Percentiles rank a stretch among this genome's conserved stretches.
Conservation (phyloP, 2,113 vertebrate species). For the Charadrius vociferus region DNA sequence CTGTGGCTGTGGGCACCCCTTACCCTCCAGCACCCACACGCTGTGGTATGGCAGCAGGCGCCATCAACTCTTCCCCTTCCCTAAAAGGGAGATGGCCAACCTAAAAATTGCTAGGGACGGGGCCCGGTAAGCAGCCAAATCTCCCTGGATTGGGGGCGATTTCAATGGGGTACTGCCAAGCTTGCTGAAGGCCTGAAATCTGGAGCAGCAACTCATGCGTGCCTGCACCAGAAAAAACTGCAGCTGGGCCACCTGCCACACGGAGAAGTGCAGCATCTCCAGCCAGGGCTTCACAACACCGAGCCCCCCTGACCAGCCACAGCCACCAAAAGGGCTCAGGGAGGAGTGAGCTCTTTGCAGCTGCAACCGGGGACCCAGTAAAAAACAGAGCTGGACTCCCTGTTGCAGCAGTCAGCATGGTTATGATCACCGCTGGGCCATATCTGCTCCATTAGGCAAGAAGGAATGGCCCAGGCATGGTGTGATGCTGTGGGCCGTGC, state of each 20-base stretch:
- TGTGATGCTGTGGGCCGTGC: background rate
- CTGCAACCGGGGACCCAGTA: background rate
- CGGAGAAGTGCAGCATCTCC: background rate
- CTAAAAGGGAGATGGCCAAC: background rate
- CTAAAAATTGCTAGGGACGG: background rate
- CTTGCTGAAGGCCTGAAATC: background rate
- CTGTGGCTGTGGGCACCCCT: background rate
- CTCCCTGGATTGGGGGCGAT: background rate
- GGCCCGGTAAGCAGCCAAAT: background rate
- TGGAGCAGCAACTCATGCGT: accelerated
- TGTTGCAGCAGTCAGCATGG: background rate
- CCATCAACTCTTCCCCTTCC: background rate
- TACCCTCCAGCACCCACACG: background rate
- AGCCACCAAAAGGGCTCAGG: background rate
- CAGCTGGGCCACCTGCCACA: background rate
- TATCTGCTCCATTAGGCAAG: background rate
- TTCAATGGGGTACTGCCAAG: background rate
- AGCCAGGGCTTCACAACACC: accelerated
- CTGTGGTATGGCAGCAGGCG: background rate
- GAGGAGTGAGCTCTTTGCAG: background rate
- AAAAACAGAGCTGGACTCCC: background rate
- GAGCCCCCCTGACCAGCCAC: background rate
- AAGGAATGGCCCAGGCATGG: background rate
- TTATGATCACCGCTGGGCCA: background rate
- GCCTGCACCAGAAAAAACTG: background rate